Base-by-base conservation (phyloP, 2,888 invertebrate species). In the Stenolophus ochropezus region DNA sequence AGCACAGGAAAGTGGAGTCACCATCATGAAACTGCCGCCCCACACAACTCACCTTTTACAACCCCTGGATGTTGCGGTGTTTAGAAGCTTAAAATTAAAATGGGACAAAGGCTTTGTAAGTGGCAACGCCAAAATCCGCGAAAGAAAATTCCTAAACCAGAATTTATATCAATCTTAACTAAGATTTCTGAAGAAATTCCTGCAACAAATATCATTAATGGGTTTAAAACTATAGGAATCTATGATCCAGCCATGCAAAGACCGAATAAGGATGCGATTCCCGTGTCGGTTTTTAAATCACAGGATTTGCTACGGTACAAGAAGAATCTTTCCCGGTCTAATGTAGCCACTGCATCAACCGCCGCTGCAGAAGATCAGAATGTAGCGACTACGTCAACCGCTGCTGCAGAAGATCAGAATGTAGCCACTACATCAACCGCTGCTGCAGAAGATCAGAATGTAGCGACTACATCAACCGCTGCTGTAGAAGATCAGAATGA, bases 131-230 rank as follows among this genome's bases (percentile, higher is more conserved):
- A n/a, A n/a, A n/a, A n/a, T n/a, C n/a, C n/a, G n/a, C n/a, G n/a
- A n/a, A n/a, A n/a, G n/a, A n/a, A n/a, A n/a, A 65, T 82, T 73
- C 69, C 81, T 69, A 73, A 83, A 83, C 20, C 14, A 8, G 76
- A 81, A 47, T 81, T 80, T 71, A 65, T 81, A 21, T 11, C 27
- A 18, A 16, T 82, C 21, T 42, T 82, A 58, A 82, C 27, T 51
- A 75, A 71, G 23, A 16, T 21, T n/a, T 3, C 42, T 5, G 33
- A 69, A 20, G 71, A 69, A 18, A 51, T 77, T 25, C 49, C 77
- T 11, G 14, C 18, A 51, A 6, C 25, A 58, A 81, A 69, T 49
- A 82, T 80, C 65, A 53, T 79, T 8, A 80, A 65, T 53, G 82
- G 56, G 14, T 82, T 42, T 56, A 11, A 8, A 4, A 4, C 56